Conservation (phyloP, 2,888 invertebrate species). For the Troides aeacus region DNA sequence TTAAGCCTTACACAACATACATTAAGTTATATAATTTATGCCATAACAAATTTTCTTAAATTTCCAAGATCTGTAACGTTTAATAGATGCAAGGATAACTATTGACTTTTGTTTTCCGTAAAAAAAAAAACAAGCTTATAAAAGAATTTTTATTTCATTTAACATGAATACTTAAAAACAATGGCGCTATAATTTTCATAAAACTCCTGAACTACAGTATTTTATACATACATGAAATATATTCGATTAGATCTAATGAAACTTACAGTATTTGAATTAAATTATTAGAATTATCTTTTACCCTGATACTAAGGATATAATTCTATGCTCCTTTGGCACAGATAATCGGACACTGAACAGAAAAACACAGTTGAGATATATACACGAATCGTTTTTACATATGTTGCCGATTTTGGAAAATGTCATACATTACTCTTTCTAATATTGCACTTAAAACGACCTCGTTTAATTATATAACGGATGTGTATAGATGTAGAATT, state of each 20-base stretch:
- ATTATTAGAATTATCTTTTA: slow-evolving; percentile 41
- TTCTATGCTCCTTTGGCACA: slow-evolving; percentile 43
- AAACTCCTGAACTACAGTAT: slow-evolving; percentile 34
- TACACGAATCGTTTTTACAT: no score
- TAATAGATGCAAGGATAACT: no score
- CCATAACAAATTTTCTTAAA: no score
- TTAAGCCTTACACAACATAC: no score
- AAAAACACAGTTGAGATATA: no score
- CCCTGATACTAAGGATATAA: slow-evolving; percentile 64
- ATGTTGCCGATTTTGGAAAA: no score
- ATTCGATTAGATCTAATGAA: slow-evolving; percentile 34
- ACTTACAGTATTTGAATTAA: slow-evolving; percentile 9
- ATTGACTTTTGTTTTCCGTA: no score
- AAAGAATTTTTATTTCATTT: slow-evolving; percentile 23
- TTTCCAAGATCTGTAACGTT: no score
- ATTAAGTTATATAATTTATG: no score
- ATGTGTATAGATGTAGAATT: slow-evolving; percentile 27
- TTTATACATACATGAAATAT: slow-evolving; percentile 40
- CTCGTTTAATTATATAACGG: neutral
- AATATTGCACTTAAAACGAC: neutral
- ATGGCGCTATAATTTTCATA: slow-evolving; percentile 17
- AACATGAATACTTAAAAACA: slow-evolving; percentile 22
- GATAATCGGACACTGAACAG: slow-evolving; percentile 1
- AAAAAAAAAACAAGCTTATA: slow-evolving; percentile 15
- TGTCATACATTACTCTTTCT: neutral